These are phyloP conservation scores for Cheilosia variabilis DNA, from an alignment of 2,888 invertebrate genomes.

Conservation along the genomic window DNA sequence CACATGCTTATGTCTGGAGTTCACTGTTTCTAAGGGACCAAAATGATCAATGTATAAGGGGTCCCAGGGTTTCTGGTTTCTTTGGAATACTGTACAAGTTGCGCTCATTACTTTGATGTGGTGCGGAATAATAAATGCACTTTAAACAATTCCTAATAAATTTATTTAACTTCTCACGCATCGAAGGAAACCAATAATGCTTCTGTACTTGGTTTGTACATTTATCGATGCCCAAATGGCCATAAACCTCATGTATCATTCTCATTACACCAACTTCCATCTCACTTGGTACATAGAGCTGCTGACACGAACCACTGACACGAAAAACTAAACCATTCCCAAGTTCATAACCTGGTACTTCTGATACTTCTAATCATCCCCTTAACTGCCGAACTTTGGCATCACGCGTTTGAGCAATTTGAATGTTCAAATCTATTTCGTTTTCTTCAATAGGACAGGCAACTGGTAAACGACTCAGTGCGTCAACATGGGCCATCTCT, in stretches of 20 bases:
- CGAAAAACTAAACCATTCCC: slow-evolving; percentile 20
- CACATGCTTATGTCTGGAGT: slow-evolving; percentile 16
- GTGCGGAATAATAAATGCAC: slow-evolving; percentile 24
- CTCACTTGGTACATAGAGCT: slow-evolving; percentile 38
- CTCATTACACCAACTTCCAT: slow-evolving; percentile 42
- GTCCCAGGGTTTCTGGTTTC: slow-evolving; percentile 15
- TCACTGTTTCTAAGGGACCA: background rate
- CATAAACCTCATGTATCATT: slow-evolving; percentile 37
- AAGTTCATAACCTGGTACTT: background rate
- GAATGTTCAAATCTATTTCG: slow-evolving; percentile 14
- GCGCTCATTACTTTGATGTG: slow-evolving; percentile 3
- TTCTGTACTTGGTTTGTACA: slow-evolving; percentile 47
- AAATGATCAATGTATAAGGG: slow-evolving; percentile 36
- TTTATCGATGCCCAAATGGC: slow-evolving; percentile 54
- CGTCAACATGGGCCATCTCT: slow-evolving; percentile 34
- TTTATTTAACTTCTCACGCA: slow-evolving; percentile 14
- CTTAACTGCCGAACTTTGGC: background rate
- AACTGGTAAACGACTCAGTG: slow-evolving; percentile 15
- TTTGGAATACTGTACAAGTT: slow-evolving; percentile 32
- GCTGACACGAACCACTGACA: background rate
- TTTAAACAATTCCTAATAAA: slow-evolving; percentile 37
- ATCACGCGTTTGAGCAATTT: slow-evolving; percentile 18
- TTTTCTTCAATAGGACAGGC: background rate
- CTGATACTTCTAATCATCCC: background rate
- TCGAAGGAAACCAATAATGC: slow-evolving; percentile 47